Percentiles rank a stretch among this genome's conserved stretches.
Evolutionary conservation across 2,113 vertebrate species (phyloP).

Genomic region (Beaufortia kweichowensis): DNA sequence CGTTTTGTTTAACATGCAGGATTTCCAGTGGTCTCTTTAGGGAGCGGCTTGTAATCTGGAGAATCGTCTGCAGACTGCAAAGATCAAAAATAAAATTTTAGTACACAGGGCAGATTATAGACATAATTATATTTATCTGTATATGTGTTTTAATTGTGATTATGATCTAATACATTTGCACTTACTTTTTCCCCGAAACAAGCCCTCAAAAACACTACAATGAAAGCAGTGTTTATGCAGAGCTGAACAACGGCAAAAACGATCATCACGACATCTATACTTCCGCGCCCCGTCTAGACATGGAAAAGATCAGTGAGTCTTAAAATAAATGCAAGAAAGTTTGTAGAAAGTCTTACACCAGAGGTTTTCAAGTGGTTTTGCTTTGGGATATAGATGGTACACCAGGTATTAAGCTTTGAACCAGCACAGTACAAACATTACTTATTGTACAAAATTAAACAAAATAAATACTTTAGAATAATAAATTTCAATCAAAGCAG

Average conservation of each 20-base stretch:
- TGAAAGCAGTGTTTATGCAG: conserved; percentile 59
- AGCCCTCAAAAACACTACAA: conserved; percentile 57
- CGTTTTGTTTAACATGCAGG: background rate
- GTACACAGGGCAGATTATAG: background rate
- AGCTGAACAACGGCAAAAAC: conserved; percentile 61
- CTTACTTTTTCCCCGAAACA: conserved; percentile 32
- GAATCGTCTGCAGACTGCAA: conserved; percentile 57
- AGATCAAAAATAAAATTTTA: background rate
- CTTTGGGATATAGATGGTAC: too few relatives aligned
- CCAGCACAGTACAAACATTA: too few relatives aligned
- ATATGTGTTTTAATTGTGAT: too few relatives aligned
- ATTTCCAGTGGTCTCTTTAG: conserved; percentile 51
- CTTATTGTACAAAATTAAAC: too few relatives aligned
- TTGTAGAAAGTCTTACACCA: background rate
- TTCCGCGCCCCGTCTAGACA: conserved; percentile 39
- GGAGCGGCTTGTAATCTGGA: conserved; percentile 53
- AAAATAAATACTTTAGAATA: too few relatives aligned
- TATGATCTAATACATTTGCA: background rate
- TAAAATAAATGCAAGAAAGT: background rate
- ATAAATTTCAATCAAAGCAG: too few relatives aligned
- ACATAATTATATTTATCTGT: background rate
- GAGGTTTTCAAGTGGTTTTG: too few relatives aligned
- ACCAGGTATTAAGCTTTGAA: too few relatives aligned
- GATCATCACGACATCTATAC: conserved; percentile 57
- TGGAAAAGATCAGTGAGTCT: background rate